These are phyloP conservation scores for Turdus rufiventris DNA, from an alignment of 2,113 vertebrate species.

Conservation along the genomic window DNA sequence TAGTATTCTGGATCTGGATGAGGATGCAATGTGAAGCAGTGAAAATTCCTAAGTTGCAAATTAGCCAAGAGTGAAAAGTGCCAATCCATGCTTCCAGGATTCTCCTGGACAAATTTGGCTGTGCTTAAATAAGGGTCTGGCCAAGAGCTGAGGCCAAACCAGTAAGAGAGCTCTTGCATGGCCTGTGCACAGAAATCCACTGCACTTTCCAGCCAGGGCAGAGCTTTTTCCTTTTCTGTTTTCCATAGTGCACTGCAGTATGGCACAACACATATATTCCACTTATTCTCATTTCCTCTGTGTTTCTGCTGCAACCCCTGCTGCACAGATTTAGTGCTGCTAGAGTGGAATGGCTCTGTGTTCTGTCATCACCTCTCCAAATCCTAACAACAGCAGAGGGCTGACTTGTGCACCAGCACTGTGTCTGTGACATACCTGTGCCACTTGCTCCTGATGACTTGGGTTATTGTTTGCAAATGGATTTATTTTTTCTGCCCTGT, in stretches of 20 bases:
- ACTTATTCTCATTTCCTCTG: background rate
- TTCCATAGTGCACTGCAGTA: rapidly evolving
- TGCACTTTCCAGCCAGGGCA: background rate
- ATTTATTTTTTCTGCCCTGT: background rate
- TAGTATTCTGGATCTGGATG: background rate
- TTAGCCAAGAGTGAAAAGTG: background rate
- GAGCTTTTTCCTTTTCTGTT: background rate
- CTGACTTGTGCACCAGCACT: background rate
- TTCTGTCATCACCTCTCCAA: background rate
- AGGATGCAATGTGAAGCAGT: background rate
- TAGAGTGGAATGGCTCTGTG: background rate
- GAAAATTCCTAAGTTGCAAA: background rate
- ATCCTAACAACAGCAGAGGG: rapidly evolving
- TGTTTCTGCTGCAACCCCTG: background rate
- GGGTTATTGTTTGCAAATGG: background rate
- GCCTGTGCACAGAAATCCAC: background rate
- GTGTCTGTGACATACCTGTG: background rate
- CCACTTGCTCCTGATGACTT: background rate
- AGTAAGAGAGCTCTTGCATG: rapidly evolving
- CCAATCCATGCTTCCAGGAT: background rate
- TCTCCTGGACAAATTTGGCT: background rate
- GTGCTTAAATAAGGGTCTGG: background rate
- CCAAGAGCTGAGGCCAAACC: background rate
- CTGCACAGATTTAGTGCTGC: background rate
- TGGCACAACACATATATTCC: background rate